phyloP scores from a whole-genome alignment of 1,140 invertebrate genomes.

The Drosophila gunungcola region DNA sequence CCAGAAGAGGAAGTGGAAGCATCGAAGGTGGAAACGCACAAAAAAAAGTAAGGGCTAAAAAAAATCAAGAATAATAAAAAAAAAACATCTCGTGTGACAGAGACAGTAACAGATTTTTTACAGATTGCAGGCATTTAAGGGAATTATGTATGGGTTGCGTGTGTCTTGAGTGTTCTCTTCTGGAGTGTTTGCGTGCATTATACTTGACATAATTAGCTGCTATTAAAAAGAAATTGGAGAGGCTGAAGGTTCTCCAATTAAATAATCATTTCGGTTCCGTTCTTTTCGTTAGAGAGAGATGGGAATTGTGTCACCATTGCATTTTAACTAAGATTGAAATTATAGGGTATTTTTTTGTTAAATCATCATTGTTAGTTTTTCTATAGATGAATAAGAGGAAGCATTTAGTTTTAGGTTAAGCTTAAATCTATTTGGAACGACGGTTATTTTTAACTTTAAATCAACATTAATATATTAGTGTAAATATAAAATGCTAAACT shows the following conservation, averaged over 20 bases:
- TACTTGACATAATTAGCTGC: conserved; percentile 77
- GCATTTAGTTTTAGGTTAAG: conserved; percentile 3
- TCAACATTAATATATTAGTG: too few species aligned
- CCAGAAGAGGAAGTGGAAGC: conserved; percentile 16
- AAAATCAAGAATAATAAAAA: conserved; percentile 1
- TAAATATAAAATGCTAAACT: too few species aligned
- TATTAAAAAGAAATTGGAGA: conserved; percentile 79
- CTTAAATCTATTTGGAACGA: background rate
- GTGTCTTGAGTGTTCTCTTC: conserved; percentile 26
- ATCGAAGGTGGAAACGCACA: conserved; percentile 36
- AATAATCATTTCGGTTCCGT: conserved; percentile 66
- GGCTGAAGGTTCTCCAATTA: conserved; percentile 64
- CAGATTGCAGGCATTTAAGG: conserved; percentile 65
- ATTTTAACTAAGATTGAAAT: conserved; percentile 4
- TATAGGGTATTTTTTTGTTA: background rate
- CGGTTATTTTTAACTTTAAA: too few species aligned
- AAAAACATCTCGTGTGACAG: conserved; percentile 62
- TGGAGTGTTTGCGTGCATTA: conserved; percentile 60
- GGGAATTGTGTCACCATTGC: conserved; percentile 34
- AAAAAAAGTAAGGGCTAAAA: conserved; percentile 22
- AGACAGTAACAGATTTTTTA: conserved; percentile 36
- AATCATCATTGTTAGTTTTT: background rate
- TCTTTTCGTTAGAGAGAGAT: conserved; percentile 12
- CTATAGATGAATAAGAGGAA: background rate
- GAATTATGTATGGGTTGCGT: conserved; percentile 30